phyloP scores from a whole-genome alignment of 2,113 vertebrate species.

The Chrysochloris asiatica region DNA sequence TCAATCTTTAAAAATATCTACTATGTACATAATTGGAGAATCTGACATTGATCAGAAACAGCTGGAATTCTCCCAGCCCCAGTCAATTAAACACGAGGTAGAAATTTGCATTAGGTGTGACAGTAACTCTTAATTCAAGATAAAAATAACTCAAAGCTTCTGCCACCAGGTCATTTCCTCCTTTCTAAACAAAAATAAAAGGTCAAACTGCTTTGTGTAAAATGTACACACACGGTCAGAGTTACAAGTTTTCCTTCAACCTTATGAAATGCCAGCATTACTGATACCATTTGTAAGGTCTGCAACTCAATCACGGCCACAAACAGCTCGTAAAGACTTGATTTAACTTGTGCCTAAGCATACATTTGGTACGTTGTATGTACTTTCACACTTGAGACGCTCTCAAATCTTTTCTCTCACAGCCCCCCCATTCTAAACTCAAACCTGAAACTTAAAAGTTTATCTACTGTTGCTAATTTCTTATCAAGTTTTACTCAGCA shows the following conservation, averaged over 20 bases:
- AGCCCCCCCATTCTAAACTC: conserved; percentile 18
- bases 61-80: conserved; percentile 76
- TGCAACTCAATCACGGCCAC: conserved; percentile 68
- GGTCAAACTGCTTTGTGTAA: conserved; percentile 62
- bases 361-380: conserved; percentile 50
- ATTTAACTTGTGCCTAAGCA: conserved; percentile 75
- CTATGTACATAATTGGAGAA: conserved; percentile 51
- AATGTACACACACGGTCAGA: conserved; percentile 49
- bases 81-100: conserved; percentile 70
- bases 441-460: conserved; percentile 39
- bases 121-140: conserved; percentile 82
- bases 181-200: conserved; percentile 81
- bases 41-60: conserved; percentile 76
- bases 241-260: conserved; percentile 79
- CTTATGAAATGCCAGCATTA: conserved; percentile 63
- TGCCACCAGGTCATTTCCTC: conserved; percentile 83
- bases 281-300: conserved; percentile 49
- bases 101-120: conserved; percentile 79
- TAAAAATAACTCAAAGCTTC: conserved; percentile 85
- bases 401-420: neutral
- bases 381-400: conserved; percentile 37
- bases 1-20: conserved; percentile 50
- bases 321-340: conserved; percentile 70
- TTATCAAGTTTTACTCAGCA: conserved; percentile 31
- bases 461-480: conserved; percentile 54